Evolutionary conservation across 2,797 vertebrate genomes (phyloP).

Genomic region (Hemitrygon akajei): DNA sequence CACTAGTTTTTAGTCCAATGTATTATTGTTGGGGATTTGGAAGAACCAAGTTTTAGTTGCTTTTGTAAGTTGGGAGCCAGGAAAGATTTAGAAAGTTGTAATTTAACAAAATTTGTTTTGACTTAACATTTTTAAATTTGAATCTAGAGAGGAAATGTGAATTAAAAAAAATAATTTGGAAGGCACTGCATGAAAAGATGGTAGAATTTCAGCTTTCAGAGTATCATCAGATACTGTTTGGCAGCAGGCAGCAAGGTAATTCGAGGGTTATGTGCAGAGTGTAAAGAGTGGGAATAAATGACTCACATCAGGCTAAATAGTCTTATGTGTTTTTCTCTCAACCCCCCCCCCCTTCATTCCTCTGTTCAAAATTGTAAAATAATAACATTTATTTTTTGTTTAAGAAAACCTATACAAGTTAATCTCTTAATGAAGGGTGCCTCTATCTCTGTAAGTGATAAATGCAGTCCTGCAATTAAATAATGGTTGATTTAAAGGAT

Average conservation of each 20-base stretch:
- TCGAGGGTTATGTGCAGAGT: background rate
- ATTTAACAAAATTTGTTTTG: no score
- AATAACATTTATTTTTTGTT: background rate
- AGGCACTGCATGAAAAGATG: background rate
- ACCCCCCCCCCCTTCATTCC: background rate
- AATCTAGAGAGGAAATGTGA: no score
- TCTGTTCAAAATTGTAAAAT: background rate
- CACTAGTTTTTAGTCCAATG: background rate
- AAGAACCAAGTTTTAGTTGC: background rate
- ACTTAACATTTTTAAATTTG: no score
- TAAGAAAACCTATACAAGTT: background rate
- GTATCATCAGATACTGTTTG: background rate
- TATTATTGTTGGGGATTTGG: background rate
- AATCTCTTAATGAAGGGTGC: background rate
- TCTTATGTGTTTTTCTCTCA: background rate
- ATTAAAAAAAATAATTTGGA: background rate
- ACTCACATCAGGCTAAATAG: background rate
- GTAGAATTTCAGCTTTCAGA: background rate
- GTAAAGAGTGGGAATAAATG: background rate
- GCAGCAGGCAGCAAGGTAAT: no score
- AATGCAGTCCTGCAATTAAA: background rate
- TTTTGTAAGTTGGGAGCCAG: background rate
- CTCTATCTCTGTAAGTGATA: background rate
- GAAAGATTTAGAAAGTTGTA: no score
- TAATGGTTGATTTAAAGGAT: background rate